Evolutionary conservation across 2,888 invertebrate species (phyloP), one percentile per base, ranked within the genome.

Genomic region (Timandra comae): DNA sequence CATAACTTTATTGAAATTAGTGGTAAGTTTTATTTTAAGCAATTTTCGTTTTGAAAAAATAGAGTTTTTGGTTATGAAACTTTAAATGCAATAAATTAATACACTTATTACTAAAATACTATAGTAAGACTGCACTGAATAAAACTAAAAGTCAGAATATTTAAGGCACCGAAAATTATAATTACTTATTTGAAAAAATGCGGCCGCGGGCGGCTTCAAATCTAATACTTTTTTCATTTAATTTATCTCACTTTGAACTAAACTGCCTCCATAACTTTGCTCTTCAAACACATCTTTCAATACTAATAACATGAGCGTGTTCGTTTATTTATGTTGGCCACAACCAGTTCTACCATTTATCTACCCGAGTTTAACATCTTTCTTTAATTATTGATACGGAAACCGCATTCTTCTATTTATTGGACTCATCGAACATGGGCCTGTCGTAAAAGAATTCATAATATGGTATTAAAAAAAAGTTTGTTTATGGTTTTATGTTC

Each of bases 361-460:
- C 60, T 46, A 57, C 46, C 62, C 58, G 49, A 59, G 56, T 63
- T 68, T 72, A 73, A 75, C 73, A 61, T 67, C 55, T 64, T 63
- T 24, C 62, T 76, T 75, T 80, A 80, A 80, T 16, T 16, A 16
- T 78, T 81, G 77, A 78, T 72, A 71, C 64, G 66, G 56, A 68
- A 56, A 67, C 72, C 67, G 67, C 77, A 76, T 79, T 70, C 77
- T 65, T 51, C 54, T 49, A 60, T 73, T 73, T 72, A 69, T 72
- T 69, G 63, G 58, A 51, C 55, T 59, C 57, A 54, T 52, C 52
- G 11, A 11, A 9, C 24, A 16, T 16, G 16, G 29, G 11, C 7
- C 8, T 8, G 7, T 20, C 23, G 16, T 23, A 23, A 23, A 30
- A 24, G 9, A 24, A 10, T 24, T 24, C 24, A 10, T 24, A 24